These are phyloP conservation scores for Thalassoma bifasciatum DNA, from an alignment of 2,113 vertebrate genomes.

Conservation along the genomic window DNA sequence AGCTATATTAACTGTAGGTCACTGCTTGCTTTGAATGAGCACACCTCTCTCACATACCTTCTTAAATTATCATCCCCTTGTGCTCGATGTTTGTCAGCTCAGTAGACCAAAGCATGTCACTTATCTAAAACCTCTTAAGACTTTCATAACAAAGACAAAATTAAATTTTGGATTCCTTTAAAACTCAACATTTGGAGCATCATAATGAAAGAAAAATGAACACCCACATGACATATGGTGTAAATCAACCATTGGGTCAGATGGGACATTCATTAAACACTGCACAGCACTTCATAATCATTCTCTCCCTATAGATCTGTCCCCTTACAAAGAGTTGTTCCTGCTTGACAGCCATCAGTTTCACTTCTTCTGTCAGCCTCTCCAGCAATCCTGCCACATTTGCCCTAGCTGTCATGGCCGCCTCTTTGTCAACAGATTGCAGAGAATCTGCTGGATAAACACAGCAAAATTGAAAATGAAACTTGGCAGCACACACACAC, in stretches of 20 bases:
- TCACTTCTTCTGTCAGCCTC: slow-evolving; percentile 58
- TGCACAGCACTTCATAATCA: slow-evolving; percentile 17
- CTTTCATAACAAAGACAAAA: slow-evolving; percentile 7
- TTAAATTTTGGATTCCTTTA: slow-evolving; percentile 2
- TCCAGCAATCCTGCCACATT: slow-evolving; percentile 59
- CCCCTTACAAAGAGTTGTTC: slow-evolving; percentile 46
- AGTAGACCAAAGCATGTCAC: slow-evolving; percentile 1
- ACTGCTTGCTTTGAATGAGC: too few relatives aligned
- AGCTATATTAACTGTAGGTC: too few relatives aligned
- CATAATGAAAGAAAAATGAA: slow-evolving; percentile 34
- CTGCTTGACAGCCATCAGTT: slow-evolving; percentile 69
- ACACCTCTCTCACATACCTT: too few relatives aligned
- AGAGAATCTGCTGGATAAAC: slow-evolving; percentile 75
- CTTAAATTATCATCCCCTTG: too few relatives aligned
- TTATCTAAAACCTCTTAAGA: background rate
- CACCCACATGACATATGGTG: slow-evolving; percentile 23
- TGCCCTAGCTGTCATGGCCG: slow-evolving; percentile 65
- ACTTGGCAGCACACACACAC: slow-evolving; percentile 56
- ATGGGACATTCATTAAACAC: slow-evolving; percentile 9
- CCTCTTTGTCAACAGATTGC: slow-evolving; percentile 76
- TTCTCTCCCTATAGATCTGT: slow-evolving; percentile 29
- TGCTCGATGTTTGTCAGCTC: slow-evolving; percentile 4
- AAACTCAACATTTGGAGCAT: slow-evolving; percentile 34
- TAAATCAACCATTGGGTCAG: slow-evolving; percentile 27
- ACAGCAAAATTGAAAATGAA: slow-evolving; percentile 76